These are phyloP conservation scores for Theonella swinhoei DNA, from an alignment of 37 sponge, comb jelly and placozoan species.

Conservation along the genomic window DNA sequence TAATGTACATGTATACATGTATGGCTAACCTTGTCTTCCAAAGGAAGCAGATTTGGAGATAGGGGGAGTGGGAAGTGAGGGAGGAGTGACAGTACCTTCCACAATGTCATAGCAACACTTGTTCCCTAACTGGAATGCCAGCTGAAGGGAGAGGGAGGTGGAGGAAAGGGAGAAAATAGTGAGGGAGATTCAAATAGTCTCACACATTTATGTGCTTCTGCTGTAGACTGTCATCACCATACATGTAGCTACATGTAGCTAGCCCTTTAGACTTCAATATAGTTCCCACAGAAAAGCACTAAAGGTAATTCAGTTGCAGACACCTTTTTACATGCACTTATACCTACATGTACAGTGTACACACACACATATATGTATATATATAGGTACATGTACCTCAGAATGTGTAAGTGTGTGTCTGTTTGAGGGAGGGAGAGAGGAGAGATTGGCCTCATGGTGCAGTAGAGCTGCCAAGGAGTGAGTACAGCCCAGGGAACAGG, in stretches of 20 bases:
- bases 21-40: not conserved
- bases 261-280: too few species aligned
- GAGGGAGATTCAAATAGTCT: too few species aligned
- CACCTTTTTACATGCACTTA: too few species aligned
- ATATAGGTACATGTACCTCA: conserved; percentile 7
- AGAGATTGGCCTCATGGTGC: not conserved
- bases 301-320: too few species aligned
- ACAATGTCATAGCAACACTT: conserved; percentile 13
- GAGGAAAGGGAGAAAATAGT: not conserved
- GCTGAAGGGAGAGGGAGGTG: conserved; percentile 17
- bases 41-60: not conserved
- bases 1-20: too few species aligned
- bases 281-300: too few species aligned
- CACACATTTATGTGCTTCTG: too few species aligned
- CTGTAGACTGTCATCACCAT: too few species aligned
- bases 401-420: not conserved
- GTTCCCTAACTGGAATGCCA: conserved; percentile 21
- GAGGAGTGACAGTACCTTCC: not conserved
- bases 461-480: conserved; percentile 6
- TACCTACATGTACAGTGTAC: too few species aligned
- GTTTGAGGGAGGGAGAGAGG: not conserved
- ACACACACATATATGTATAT: too few species aligned
- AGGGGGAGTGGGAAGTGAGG: not conserved
- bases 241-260: too few species aligned
- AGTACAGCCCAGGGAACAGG: conserved; percentile 33